Base-by-base conservation (phyloP, 1,140 invertebrate species). In the Oreohelix idahoensis region DNA sequence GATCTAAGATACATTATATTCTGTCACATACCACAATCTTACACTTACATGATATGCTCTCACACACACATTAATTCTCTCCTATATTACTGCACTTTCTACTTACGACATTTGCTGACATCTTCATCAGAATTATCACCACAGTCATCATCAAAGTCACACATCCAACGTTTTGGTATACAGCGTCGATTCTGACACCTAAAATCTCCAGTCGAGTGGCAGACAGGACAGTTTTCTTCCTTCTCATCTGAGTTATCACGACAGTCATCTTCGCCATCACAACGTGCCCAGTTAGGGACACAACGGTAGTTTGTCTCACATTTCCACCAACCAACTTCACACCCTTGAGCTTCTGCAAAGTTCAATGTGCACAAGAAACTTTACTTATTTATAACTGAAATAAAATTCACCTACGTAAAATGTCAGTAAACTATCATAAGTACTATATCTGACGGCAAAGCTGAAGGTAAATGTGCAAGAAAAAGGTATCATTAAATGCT, bases 181-280 rank as follows among this genome's bases (percentile, higher is more conserved):
- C 98, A 99, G 42, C 97, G 94, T 86, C 97, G 97, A 89, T 99
- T 99, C 63, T 95, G 95, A 90, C 98, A 99, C 83, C 96, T 95
- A 92, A 98, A 98, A 86, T 99, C 97, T 58, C 96, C 97, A 13
- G 95, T 95, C 0, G 94, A 87, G 83, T 97, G 96, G 88, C 98
- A 99, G 73, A 95, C 95, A 0, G 97, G 97, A 92, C 98, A 99
- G 42, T 89, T 90, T 36, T 91, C 90, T 32, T 91, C 81, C 90
- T 97, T 95, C 93, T 99, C 98, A 92, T 99, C 98, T 88, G 97
- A 97, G 90, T 98, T 97, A 91, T 99, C 98, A 90, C 98, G 98
- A 92, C 98, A 99, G 92, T 99, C 98, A 90, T 98, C 97, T 89
- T 98, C 97, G 92, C 93, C 94, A 92, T 99, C 98, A 89, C 97